Percentiles rank a stretch among this genome's conserved stretches.
Evolutionary conservation across 2,113 vertebrate species (phyloP).

Genomic region (Mesembrinibis cayennensis): DNA sequence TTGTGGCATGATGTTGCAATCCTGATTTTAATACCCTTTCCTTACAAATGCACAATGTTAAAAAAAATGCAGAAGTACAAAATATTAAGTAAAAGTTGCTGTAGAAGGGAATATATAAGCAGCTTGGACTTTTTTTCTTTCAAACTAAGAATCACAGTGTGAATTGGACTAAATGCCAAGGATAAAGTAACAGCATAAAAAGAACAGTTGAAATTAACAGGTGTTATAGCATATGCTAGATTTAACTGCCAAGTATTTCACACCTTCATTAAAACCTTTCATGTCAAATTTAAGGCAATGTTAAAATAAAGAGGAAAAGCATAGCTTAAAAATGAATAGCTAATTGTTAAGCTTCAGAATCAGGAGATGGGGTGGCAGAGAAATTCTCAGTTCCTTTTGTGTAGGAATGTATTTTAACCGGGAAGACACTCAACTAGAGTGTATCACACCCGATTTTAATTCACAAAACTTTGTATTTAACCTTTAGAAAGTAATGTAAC

Average conservation of each 20-base stretch:
- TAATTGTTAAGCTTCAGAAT: constrained; percentile 31
- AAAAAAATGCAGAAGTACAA: constrained; percentile 7
- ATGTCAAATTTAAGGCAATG: constrained; percentile 58
- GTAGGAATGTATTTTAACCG: neutral
- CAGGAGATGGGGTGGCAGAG: neutral
- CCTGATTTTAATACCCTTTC: neutral
- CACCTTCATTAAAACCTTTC: constrained; percentile 70
- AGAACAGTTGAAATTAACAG: constrained; percentile 72
- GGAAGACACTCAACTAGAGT: neutral
- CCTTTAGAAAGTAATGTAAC: neutral
- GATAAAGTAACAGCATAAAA: constrained; percentile 63
- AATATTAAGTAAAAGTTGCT: constrained; percentile 31
- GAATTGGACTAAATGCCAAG: constrained; percentile 51
- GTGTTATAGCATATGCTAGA: constrained; percentile 61
- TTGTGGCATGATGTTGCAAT: neutral
- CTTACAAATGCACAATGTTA: neutral
- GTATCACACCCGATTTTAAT: neutral
- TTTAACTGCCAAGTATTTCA: constrained; percentile 62
- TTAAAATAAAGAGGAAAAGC: constrained; percentile 46
- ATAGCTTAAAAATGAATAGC: constrained; percentile 12
- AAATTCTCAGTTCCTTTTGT: neutral
- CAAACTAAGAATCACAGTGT: constrained; percentile 38
- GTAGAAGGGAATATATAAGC: neutral
- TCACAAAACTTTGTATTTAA: neutral
- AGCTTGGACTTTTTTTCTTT: neutral